Conservation (phyloP, 2,113 vertebrate species). For the Mormyrus lacerda region DNA sequence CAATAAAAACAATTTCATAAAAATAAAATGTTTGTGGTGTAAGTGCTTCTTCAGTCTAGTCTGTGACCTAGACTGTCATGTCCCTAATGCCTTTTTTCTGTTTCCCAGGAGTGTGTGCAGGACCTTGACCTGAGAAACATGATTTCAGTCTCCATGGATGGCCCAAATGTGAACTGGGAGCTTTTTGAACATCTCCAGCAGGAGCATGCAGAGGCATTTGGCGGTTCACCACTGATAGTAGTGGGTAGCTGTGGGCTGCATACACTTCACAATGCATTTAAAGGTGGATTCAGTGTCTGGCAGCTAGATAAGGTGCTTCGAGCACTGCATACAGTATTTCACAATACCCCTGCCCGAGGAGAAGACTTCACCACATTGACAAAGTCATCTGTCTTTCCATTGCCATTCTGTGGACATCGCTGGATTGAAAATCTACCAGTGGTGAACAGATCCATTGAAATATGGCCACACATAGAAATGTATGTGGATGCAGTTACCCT, state of each 20-base stretch:
- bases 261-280: constrained; percentile 23
- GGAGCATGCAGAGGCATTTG: constrained; percentile 18
- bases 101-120: constrained; percentile 16
- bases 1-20: too few relatives aligned
- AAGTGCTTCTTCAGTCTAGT: constrained; percentile 1
- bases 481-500: neutral
- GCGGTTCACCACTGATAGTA: constrained; percentile 4
- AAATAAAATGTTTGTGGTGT: neutral
- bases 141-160: constrained; percentile 25
- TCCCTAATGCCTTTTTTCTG: constrained; percentile 10
- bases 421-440: constrained; percentile 19
- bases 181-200: constrained; percentile 17
- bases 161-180: constrained; percentile 2
- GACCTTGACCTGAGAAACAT: constrained; percentile 11
- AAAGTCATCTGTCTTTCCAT: constrained; percentile 1
- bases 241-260: constrained; percentile 24
- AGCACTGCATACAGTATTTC: constrained; percentile 8
- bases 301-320: constrained; percentile 19
- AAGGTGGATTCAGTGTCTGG: constrained; percentile 18
- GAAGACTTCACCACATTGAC: constrained; percentile 11
- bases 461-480: neutral
- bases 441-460: constrained; percentile 2
- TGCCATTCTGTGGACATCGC: constrained; percentile 13
- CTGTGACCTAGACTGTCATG: neutral
- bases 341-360: constrained; percentile 14